These are phyloP conservation scores for Eumerus sabulonum DNA, from an alignment of 2,888 invertebrate species.

Conservation along the genomic window DNA sequence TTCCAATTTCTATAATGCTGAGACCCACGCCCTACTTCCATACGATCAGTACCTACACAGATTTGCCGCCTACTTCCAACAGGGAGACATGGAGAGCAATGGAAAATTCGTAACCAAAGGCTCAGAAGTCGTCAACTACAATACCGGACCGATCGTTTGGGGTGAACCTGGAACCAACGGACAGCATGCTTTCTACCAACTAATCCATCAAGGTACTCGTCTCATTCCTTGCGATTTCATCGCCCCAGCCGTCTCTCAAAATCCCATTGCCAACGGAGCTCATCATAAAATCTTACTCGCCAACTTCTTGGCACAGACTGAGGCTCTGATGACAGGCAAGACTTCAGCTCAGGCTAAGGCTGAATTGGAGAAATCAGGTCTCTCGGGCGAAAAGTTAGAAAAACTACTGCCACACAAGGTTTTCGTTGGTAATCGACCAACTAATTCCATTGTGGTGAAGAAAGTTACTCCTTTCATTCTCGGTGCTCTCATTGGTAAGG, in stretches of 20 bases:
- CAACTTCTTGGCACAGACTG: conserved; percentile 99
- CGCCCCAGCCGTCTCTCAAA: conserved; percentile 94
- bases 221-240: conserved; percentile 98
- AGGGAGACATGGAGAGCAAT: conserved; percentile 99
- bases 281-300: conserved; percentile 97
- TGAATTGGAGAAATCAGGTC: conserved; percentile 90
- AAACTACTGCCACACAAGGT: conserved; percentile 96
- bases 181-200: conserved; percentile 99
- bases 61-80: conserved; percentile 99
- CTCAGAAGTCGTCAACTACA: conserved; percentile 80
- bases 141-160: conserved; percentile 79
- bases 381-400: conserved; percentile 85
- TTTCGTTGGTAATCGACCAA: conserved; percentile 97
- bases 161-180: conserved; percentile 99
- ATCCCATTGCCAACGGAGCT: conserved; percentile 87
- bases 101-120: conserved; percentile 93
- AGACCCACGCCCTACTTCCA: conserved; percentile 97
- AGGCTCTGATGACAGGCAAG: conserved; percentile 94
- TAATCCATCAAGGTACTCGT: conserved; percentile 92
- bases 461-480: conserved; percentile 95
- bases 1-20: conserved; percentile 94
- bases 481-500: conserved; percentile 93
- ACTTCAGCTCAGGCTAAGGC: conserved; percentile 82
- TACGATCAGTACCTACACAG: conserved; percentile 99
- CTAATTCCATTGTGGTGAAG: conserved; percentile 96